Percentiles rank a stretch among this genome's conserved stretches.
phyloP scores from a whole-genome alignment of 2,797 vertebrate genomes.

The Alcedo atthis region DNA sequence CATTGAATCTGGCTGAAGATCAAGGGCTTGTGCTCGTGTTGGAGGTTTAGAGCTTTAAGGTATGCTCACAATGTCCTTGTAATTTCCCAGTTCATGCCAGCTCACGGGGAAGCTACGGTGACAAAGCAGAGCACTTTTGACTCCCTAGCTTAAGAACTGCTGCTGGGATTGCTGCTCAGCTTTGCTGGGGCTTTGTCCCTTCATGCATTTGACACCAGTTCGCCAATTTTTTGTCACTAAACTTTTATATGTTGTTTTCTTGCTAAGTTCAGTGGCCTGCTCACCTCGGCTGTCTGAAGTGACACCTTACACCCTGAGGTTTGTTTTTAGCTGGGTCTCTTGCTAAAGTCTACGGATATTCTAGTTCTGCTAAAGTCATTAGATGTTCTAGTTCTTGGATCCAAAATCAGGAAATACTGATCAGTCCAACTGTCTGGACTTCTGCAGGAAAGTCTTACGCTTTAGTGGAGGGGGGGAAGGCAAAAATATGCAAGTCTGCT shows the following conservation, averaged over 20 bases:
- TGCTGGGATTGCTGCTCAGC: not conserved
- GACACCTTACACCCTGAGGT: not conserved
- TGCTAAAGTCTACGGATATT: not conserved
- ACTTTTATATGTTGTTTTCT: not conserved
- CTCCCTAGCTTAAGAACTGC: not conserved
- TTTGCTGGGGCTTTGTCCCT: not conserved
- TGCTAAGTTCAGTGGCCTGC: not conserved
- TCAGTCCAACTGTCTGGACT: not conserved
- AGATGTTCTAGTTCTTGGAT: not conserved
- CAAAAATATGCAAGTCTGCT: not conserved
- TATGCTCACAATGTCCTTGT: not conserved
- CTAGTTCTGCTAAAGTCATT: not conserved
- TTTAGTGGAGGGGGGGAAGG: not conserved
- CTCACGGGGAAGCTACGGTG: not conserved
- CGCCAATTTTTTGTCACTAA: not conserved
- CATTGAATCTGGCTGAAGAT: not conserved
- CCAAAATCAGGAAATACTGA: not conserved
- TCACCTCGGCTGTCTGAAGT: not conserved
- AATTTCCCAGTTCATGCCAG: not conserved
- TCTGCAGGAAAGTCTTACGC: slow-evolving; percentile 4
- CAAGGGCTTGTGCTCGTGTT: not conserved
- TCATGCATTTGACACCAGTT: not conserved
- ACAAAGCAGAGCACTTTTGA: not conserved
- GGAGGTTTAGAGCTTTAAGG: not conserved
- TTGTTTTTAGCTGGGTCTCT: not conserved